Conservation (phyloP, 1,140 invertebrate genomes). For the Eurosta solidaginis region DNA sequence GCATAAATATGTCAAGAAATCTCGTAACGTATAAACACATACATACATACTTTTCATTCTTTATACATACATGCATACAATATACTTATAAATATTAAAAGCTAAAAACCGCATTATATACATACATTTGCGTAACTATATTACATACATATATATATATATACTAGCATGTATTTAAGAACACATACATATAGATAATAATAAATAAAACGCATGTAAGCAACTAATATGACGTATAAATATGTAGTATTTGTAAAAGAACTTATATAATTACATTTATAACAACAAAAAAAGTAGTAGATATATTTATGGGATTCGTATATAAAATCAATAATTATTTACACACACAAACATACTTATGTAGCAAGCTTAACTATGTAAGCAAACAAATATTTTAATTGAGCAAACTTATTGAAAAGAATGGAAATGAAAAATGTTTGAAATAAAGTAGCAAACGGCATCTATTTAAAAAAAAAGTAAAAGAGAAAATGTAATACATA, state of each 20-base stretch:
- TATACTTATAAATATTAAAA: constrained; percentile 9
- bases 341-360: background rate
- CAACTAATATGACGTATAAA: too few relatives aligned
- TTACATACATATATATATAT: background rate
- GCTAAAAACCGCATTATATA: background rate
- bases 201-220: background rate
- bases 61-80: background rate
- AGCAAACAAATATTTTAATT: background rate
- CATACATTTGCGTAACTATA: background rate
- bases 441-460: background rate
- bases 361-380: background rate
- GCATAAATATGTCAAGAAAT: too few relatives aligned
- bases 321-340: background rate
- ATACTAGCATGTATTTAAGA: background rate
- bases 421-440: background rate
- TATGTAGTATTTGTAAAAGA: constrained; percentile 20
- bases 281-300: background rate
- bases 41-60: constrained; percentile 12
- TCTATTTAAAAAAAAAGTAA: background rate
- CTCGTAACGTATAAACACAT: constrained; percentile 4
- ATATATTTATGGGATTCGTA: constrained; percentile 17
- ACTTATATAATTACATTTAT: constrained; percentile 15
- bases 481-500: background rate
- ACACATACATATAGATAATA: background rate
- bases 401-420: background rate